Conservation (phyloP, 2,113 vertebrate genomes). For the Ardeotis arabs region DNA sequence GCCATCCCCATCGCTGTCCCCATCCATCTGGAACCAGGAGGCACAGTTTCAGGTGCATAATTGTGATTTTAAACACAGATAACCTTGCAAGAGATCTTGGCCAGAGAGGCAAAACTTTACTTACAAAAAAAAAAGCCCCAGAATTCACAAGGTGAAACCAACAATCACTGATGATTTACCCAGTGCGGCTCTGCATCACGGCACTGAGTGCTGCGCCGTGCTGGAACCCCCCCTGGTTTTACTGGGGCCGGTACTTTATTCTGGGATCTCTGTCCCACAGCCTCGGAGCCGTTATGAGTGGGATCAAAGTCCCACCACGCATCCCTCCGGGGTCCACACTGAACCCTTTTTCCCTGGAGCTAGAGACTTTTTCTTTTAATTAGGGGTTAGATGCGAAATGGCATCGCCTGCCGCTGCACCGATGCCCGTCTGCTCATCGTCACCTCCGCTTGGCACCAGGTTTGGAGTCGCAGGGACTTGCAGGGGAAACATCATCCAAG, state of each 20-base stretch:
- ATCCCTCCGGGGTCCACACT: background rate
- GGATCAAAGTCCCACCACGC: accelerated
- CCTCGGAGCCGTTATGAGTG: accelerated
- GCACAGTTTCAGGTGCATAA: background rate
- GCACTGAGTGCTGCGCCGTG: background rate
- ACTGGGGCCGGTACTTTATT: background rate
- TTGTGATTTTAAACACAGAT: background rate
- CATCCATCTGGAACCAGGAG: accelerated
- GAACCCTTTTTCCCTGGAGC: background rate
- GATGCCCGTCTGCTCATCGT: accelerated
- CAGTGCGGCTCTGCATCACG: accelerated
- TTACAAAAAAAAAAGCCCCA: background rate
- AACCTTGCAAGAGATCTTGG: background rate
- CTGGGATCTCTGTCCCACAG: background rate
- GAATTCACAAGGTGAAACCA: background rate
- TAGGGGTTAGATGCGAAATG: background rate
- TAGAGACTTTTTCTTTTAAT: background rate
- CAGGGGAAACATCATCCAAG: background rate
- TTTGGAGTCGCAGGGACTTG: background rate
- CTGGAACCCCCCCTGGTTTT: background rate
- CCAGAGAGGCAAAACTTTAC: background rate
- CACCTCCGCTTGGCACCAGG: background rate
- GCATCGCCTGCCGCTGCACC: accelerated
- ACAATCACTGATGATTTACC: background rate
- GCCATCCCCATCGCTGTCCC: background rate